Base-by-base conservation (phyloP, 2,797 vertebrate genomes). In the Odontamblyopus rebecca region DNA sequence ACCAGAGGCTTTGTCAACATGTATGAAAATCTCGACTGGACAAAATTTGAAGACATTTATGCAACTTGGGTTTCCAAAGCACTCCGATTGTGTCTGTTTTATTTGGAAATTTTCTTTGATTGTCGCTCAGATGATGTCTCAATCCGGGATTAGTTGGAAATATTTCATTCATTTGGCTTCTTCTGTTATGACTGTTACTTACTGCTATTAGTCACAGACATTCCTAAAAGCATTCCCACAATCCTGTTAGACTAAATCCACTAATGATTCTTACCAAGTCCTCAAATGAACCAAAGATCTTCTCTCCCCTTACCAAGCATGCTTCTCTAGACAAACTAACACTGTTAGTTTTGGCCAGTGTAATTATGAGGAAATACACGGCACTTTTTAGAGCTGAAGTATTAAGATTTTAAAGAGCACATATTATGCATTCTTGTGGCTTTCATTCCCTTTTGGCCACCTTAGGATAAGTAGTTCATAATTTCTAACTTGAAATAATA, bases 1-100 rank as follows among this genome's bases (percentile, higher is more conserved):
- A 85, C 77, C n/a, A 71, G 91, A 92, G 88, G 84, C 79, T 91
- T 91, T 91, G 92, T 92, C 92, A 86, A 86, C 84, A 85, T 74
- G 72, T 84, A 91, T 93, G 89, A 93, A 78, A 77, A 70, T 92
- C 89, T 83, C 84, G 48, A 60, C 69, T 75, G 72, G 74, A 78
- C 56, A 78, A 48, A 84, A 86, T 83, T 73, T 84, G 30, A 48
- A 35, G 63, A 59, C 61, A 75, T 68, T 89, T 89, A 82, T 70
- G 57, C 76, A 89, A 85, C 23, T 32, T 62, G 72, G 83, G 87
- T 86, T 88, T 68, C 78, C 65, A 61, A 80, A 86, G 74, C 67
- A 59, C 35, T 61, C 73, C 71, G 81, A 77, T 73, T 72, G 11
- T 60, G 26, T 18, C 38, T 62, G 50, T 68, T 61, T 75, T 66